Evolutionary conservation across 2,113 vertebrate species (phyloP).

Genomic region (Seriola dumerili): DNA sequence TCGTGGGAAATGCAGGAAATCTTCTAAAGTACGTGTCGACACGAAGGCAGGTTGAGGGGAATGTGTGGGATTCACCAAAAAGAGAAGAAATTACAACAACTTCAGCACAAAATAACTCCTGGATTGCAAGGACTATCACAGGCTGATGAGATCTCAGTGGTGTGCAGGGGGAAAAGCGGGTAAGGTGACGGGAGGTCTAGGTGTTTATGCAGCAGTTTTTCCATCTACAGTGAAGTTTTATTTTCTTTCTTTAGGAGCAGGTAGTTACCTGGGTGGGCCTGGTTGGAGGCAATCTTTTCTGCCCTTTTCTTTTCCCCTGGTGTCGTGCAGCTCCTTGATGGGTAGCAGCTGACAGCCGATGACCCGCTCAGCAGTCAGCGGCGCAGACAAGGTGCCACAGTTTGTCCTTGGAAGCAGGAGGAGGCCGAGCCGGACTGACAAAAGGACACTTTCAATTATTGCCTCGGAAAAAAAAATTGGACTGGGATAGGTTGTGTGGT

Average conservation of each 20-base stretch:
- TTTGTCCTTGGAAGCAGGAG: slow-evolving; percentile 67
- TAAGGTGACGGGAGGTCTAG: slow-evolving; percentile 39
- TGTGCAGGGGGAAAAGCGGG: background rate
- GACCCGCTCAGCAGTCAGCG: slow-evolving; percentile 55
- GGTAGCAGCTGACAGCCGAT: slow-evolving; percentile 56
- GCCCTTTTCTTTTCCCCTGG: slow-evolving; percentile 30
- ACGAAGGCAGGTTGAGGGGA: background rate
- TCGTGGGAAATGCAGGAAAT: slow-evolving; percentile 21
- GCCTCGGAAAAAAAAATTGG: slow-evolving; percentile 5
- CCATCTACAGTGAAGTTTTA: background rate
- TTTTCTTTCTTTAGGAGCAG: slow-evolving; percentile 6
- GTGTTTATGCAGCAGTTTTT: slow-evolving; percentile 35
- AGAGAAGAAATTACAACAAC: background rate
- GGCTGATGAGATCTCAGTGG: slow-evolving; percentile 49
- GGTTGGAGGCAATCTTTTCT: slow-evolving; percentile 42
- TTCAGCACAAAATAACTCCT: slow-evolving; percentile 7
- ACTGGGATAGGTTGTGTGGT: slow-evolving; percentile 21
- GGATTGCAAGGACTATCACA: background rate
- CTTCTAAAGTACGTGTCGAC: slow-evolving; percentile 28
- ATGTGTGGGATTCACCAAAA: background rate
- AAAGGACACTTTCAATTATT: slow-evolving; percentile 45
- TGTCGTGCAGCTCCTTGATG: slow-evolving; percentile 49
- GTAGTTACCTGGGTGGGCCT: slow-evolving; percentile 43
- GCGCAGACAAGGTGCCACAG: slow-evolving; percentile 39
- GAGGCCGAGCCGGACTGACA: slow-evolving; percentile 28